Evolutionary conservation across 2,113 vertebrate genomes (phyloP).

Genomic region (Tympanuchus pallidicinctus): DNA sequence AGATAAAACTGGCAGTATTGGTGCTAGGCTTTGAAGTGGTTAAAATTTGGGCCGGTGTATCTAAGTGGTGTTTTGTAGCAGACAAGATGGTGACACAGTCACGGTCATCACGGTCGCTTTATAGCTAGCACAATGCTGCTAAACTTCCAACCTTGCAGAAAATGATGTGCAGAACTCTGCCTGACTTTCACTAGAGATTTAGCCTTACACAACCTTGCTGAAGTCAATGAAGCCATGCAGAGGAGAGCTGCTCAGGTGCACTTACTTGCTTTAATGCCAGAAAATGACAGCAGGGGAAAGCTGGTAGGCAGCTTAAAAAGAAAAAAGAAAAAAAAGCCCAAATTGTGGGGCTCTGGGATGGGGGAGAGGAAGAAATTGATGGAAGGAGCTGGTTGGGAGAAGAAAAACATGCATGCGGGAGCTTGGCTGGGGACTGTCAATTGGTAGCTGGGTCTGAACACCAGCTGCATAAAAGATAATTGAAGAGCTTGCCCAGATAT

Average conservation of each 20-base stretch:
- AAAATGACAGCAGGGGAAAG: neutral
- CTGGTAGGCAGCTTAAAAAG: neutral
- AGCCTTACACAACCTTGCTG: neutral
- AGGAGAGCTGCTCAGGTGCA: neutral
- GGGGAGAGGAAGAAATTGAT: neutral
- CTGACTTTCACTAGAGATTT: constrained; percentile 10
- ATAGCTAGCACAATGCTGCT: neutral
- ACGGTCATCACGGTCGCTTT: neutral
- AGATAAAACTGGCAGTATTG: neutral
- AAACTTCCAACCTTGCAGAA: constrained; percentile 22
- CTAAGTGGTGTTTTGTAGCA: neutral
- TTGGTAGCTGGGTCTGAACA: constrained; percentile 31
- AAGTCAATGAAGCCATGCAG: neutral
- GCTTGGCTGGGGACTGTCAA: constrained; percentile 1
- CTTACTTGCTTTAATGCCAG: neutral
- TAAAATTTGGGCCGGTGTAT: neutral
- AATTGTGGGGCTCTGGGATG: neutral
- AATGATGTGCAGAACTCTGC: neutral
- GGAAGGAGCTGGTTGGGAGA: neutral
- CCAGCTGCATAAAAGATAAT: constrained; percentile 36
- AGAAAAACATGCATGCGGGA: neutral
- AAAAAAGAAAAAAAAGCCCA: neutral
- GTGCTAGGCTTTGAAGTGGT: neutral
- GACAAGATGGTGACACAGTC: neutral
- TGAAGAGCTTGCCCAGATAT: neutral